These are phyloP conservation scores for Peromyscus maniculatus DNA, from an alignment of 2,113 vertebrate genomes.

Conservation along the genomic window DNA sequence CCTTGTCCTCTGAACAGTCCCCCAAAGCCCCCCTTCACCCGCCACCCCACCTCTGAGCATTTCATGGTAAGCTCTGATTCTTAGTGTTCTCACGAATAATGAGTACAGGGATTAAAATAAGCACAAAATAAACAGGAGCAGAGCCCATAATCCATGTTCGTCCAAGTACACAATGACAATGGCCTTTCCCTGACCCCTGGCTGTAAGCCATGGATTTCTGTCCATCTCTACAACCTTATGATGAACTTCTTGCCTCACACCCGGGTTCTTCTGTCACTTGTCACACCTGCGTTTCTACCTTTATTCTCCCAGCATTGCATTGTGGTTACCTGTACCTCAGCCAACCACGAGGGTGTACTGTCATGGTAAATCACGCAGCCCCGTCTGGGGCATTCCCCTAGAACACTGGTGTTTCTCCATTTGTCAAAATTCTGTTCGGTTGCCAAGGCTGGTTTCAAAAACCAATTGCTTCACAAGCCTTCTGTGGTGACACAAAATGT, in stretches of 20 bases:
- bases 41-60: background rate
- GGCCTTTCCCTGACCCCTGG: background rate
- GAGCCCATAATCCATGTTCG: background rate
- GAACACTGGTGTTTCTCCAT: background rate
- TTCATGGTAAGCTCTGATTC: background rate
- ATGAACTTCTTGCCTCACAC: background rate
- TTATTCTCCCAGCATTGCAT: background rate
- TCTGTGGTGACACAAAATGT: background rate
- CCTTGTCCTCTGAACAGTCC: background rate
- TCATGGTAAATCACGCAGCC: background rate
- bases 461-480: background rate
- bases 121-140: background rate
- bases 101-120: background rate
- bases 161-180: background rate
- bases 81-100: background rate
- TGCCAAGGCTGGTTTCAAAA: background rate
- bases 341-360: too few relatives aligned
- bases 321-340: background rate
- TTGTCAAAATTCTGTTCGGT: constrained; percentile 16
- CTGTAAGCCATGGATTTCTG: background rate
- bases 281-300: background rate
- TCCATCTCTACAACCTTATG: background rate
- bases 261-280: background rate
- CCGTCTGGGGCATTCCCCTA: background rate
- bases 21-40: rapidly evolving